phyloP scores from a whole-genome alignment of 2,113 vertebrate species.

The Crocuta crocuta region DNA sequence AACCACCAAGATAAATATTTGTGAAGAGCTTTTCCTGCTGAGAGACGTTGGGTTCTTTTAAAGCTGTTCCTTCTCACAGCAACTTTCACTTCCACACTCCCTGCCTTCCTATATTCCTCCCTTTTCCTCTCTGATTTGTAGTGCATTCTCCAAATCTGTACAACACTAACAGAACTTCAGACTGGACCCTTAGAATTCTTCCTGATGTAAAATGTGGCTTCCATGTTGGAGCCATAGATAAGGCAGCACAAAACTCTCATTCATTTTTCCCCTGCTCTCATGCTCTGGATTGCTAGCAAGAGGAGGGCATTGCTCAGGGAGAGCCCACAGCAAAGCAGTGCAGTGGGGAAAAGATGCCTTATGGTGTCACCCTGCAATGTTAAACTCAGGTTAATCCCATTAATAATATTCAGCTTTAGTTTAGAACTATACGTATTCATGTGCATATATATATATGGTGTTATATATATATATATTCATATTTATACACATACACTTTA shows the following conservation, averaged over 20 bases:
- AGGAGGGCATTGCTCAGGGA: neutral
- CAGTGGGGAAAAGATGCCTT: neutral
- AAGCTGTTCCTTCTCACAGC: neutral
- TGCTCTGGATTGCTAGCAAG: neutral
- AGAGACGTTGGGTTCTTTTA: neutral
- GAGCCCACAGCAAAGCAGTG: neutral
- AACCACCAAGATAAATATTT: neutral
- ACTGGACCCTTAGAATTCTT: neutral
- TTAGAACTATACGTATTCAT: neutral
- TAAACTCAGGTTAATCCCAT: neutral
- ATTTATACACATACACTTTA: neutral
- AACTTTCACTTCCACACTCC: neutral
- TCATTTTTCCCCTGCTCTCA: neutral
- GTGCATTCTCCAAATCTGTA: neutral
- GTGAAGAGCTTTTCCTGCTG: neutral
- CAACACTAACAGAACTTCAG: neutral
- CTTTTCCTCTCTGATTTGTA: neutral
- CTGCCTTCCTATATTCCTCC: neutral
- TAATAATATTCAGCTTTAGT: neutral
- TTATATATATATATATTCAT: neutral
- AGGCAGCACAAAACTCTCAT: neutral
- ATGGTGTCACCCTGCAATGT: neutral
- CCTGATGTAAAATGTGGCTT: neutral
- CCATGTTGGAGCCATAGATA: neutral
- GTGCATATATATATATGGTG: neutral